Evolutionary conservation across 2,113 vertebrate genomes (phyloP).

Genomic region (Tupaia chinensis): DNA sequence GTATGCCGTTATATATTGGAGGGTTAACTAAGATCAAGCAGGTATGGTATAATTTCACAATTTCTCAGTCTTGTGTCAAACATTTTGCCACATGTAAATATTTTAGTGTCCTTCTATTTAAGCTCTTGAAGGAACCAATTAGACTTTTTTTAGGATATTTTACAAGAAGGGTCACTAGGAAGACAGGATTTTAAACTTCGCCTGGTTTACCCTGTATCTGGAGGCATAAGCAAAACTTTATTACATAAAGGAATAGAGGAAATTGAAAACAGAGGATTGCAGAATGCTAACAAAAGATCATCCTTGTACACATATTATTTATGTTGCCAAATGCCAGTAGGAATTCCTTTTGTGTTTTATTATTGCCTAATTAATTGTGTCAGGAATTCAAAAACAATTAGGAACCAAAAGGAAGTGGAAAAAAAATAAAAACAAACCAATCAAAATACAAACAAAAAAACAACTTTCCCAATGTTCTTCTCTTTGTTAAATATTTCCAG

Average conservation of each 20-base stretch:
- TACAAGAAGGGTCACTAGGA: constrained; percentile 86
- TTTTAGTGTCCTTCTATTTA: constrained; percentile 64
- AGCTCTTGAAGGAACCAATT: constrained; percentile 79
- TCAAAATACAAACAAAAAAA: too few species aligned
- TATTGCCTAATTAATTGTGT: constrained; percentile 86
- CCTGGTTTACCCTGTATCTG: constrained; percentile 83
- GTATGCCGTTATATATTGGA: neutral
- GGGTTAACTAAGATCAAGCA: neutral
- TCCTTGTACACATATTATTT: constrained; percentile 65
- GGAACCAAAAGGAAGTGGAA: constrained; percentile 62
- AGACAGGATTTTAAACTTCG: constrained; percentile 78
- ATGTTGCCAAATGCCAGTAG: constrained; percentile 76
- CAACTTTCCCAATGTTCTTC: constrained; percentile 75
- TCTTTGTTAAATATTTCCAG: constrained; percentile 78
- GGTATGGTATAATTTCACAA: constrained; percentile 25
- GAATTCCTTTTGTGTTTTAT: constrained; percentile 81
- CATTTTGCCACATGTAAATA: constrained; percentile 68
- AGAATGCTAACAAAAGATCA: constrained; percentile 80
- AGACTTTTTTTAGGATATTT: constrained; percentile 75
- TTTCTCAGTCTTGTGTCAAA: constrained; percentile 47
- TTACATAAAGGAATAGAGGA: constrained; percentile 86
- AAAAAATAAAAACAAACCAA: neutral
- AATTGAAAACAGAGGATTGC: constrained; percentile 88
- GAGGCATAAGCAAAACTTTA: constrained; percentile 87
- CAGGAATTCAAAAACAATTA: constrained; percentile 86